phyloP scores from a whole-genome alignment of 35 echinoderm and acorn worm genomes.

The Chiridota heheva region DNA sequence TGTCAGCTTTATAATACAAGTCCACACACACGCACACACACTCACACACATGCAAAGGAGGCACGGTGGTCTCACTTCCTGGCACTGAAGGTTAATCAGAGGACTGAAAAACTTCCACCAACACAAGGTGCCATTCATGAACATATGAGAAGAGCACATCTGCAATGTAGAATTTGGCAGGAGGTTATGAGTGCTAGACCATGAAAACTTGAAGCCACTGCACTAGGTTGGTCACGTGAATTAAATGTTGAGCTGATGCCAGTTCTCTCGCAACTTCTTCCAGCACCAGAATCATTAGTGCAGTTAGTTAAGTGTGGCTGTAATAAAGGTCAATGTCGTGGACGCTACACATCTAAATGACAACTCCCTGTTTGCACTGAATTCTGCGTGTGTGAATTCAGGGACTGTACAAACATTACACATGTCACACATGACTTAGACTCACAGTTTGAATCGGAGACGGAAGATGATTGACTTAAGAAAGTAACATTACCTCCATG shows the following conservation, averaged over 20 bases:
- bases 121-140: conserved; percentile 4
- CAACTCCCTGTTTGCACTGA: not conserved
- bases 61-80: not conserved
- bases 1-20: conserved; percentile 2
- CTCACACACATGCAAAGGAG: no score
- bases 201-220: not conserved
- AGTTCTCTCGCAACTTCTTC: not conserved
- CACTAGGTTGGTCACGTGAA: not conserved
- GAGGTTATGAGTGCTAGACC: not conserved
- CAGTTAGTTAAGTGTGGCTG: not conserved
- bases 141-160: no score
- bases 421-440: no score
- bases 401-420: no score
- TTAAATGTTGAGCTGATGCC: not conserved
- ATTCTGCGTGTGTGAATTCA: conserved; percentile 3
- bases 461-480: no score
- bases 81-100: not conserved
- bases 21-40: no score
- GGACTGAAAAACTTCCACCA: not conserved
- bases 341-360: not conserved
- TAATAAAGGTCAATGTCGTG: not conserved
- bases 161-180: not conserved
- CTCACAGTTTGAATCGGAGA: no score
- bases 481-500: no score
- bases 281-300: conserved; percentile 5